Base-by-base conservation (phyloP, 1,140 invertebrate genomes). In the Drosophila yakuba region DNA sequence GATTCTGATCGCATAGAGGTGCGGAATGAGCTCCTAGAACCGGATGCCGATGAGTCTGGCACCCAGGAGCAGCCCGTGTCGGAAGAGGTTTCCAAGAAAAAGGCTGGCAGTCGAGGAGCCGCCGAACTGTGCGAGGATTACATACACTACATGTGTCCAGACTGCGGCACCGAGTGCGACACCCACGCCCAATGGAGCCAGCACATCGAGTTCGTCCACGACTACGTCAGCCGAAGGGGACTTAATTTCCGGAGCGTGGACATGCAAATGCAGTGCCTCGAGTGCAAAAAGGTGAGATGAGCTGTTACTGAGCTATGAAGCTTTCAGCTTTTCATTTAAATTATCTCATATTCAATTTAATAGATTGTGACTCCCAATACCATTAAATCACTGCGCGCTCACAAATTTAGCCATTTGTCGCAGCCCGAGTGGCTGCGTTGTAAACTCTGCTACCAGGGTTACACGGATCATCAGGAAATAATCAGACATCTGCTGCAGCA, bases 131-230 rank as follows among this genome's bases (percentile, higher is more conserved):
- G 84, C 51, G 83, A 91, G 44, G 86, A 91, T 23, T 85, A 91
- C 44, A 90, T 91, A 54, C 68, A 91, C 36, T 91, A 80, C 60
- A 89, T 85, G 69, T 91, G 90, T 39, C 90, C 90, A 0, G 80
- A 91, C 20, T 91, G 90, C 28, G 76, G 72, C 7, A 78, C 78
- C 6, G 90, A 91, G 10, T 91, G 80, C 51, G 82, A 80, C 5
- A 85, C 74, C 1, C 80, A 78, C 12, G 72, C 67, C 10, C 83
- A 91, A 48, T 91, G 90, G 90, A 78, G 68, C 15, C 80, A 90
- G 55, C 90, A 91, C 38, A 90, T 91, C 50, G 86, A 91, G 48
- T 88, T 81, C 43, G 86, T 90, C 8, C 90, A 91, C 50, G 86
- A 91, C 45, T 90, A 85, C 25, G 78, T 83, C 1, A 82, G 90